Base-by-base conservation (phyloP, 2,797 vertebrate species). In the Leptatherina wallacei region DNA sequence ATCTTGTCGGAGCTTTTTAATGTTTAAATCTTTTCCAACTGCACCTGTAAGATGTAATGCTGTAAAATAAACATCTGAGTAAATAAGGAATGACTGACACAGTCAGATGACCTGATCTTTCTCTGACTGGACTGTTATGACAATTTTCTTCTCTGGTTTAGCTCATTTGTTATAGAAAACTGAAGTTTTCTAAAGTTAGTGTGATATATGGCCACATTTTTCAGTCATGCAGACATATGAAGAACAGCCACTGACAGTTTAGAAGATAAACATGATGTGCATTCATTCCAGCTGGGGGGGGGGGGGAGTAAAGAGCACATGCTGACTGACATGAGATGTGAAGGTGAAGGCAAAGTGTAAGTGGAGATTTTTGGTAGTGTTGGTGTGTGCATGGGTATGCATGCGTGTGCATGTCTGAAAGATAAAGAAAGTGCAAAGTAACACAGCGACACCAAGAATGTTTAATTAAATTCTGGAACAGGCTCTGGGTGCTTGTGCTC, bases 391-490 rank as follows among this genome's bases (percentile, higher is more conserved):
- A 38, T 30, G 33, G 18, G 24, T 75, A 62, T 78, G 59, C 66
- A 58, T 77, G 83, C 56, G 24, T 83, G 76, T 85, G 82, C 83
- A 32, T 42, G 63, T 84, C 75, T 87, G 54, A 78, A 71, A 83
- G 71, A 78, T 71, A 81, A 61, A 60, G 75, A 72, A 77, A 82
- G 83, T 61, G 82, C 76, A 82, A 84, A 81, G 81, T 83, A 86
- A 84, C 84, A 82, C 84, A 83, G 78, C 78, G 78, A 90, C 84
- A 83, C 76, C 85, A 90, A 92, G 92, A 92, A 92, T 92, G 85
- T 94, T 93, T 93, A 92, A 94, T 94, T 93, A 94, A 94, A 92
- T 89, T 84, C 85, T 91, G 85, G 91, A 91, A 86, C 75, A 61
- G 77, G 69, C 84, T 88, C 72, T 74, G 85, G 88, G 82, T 85